These are phyloP conservation scores for Coelopa pilipes DNA, from an alignment of 2,888 invertebrate genomes.

Conservation along the genomic window DNA sequence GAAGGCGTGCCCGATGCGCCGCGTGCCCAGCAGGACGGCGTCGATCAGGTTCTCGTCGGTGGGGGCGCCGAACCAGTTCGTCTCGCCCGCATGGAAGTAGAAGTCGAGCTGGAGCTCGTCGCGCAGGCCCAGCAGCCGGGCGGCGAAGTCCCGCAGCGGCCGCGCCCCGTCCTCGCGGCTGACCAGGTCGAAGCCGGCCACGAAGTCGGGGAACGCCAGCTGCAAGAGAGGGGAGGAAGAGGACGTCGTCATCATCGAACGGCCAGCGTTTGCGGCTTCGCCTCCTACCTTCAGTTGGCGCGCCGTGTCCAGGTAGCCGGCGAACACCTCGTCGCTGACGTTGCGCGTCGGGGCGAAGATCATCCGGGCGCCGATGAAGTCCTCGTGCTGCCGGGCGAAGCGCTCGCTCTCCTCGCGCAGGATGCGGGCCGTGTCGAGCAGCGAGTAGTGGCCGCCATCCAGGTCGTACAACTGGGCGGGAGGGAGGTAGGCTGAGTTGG, in stretches of 20 bases:
- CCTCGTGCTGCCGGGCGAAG: constrained; percentile 59
- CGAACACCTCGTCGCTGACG: constrained; percentile 64
- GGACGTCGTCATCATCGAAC: neutral
- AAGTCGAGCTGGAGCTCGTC: constrained; percentile 72
- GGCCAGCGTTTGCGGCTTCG: neutral
- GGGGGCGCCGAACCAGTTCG: constrained; percentile 76
- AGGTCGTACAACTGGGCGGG: constrained; percentile 71
- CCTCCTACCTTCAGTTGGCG: constrained; percentile 54
- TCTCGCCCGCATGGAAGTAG: constrained; percentile 87
- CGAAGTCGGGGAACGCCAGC: constrained; percentile 71
- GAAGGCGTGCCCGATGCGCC: constrained; percentile 83
- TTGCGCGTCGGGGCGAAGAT: constrained; percentile 75
- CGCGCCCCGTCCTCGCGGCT: constrained; percentile 80
- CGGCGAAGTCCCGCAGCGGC: constrained; percentile 73
- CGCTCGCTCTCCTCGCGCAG: constrained; percentile 68
- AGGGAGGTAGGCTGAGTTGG: neutral
- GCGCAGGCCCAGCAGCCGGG: constrained; percentile 69
- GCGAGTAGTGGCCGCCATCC: constrained; percentile 71
- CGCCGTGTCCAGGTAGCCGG: constrained; percentile 66
- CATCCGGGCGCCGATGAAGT: constrained; percentile 75
- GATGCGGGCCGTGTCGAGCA: constrained; percentile 71
- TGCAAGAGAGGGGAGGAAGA: constrained; percentile 58
- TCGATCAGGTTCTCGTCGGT: constrained; percentile 81
- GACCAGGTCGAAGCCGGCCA: constrained; percentile 84
- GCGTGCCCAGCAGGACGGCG: constrained; percentile 78